These are phyloP conservation scores for Iphiclides podalirius DNA, from an alignment of 2,888 invertebrate genomes.

Conservation along the genomic window DNA sequence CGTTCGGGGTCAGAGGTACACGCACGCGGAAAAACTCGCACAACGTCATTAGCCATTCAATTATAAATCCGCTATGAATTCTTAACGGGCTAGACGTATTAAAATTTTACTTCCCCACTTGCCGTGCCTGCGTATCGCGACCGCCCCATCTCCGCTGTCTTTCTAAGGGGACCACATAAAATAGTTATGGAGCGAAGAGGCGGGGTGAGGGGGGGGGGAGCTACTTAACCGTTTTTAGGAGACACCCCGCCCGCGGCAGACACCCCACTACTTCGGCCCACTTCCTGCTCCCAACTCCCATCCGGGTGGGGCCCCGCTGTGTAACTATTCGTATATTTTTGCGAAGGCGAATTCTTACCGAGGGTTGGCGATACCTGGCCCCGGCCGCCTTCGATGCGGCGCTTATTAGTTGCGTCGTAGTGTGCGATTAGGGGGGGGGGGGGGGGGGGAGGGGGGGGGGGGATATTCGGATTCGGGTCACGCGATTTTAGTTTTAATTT, in stretches of 20 bases:
- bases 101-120: constrained; percentile 77
- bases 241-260: constrained; percentile 74
- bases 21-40: constrained; percentile 60
- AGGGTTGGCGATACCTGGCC: constrained; percentile 72
- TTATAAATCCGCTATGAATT: constrained; percentile 77
- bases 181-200: constrained; percentile 80
- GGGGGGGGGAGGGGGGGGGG: constrained; percentile 49
- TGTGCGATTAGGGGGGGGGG: constrained; percentile 63
- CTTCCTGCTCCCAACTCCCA: constrained; percentile 63
- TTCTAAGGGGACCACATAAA: constrained; percentile 80
- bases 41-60: constrained; percentile 70
- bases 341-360: constrained; percentile 72
- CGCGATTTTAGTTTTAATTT: constrained; percentile 77
- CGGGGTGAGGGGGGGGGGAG: constrained; percentile 66
- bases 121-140: constrained; percentile 68
- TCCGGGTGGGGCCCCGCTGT: constrained; percentile 42
- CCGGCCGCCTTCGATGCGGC: too few relatives aligned
- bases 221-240: constrained; percentile 81
- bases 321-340: constrained; percentile 78
- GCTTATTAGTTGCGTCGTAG: constrained; percentile 54
- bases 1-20: too few relatives aligned
- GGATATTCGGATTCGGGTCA: constrained; percentile 70
- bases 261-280: constrained; percentile 71
- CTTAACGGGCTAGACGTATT: constrained; percentile 75
- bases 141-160: constrained; percentile 75